Base-by-base conservation (phyloP, 2,113 vertebrate genomes). In the Athene noctua region DNA sequence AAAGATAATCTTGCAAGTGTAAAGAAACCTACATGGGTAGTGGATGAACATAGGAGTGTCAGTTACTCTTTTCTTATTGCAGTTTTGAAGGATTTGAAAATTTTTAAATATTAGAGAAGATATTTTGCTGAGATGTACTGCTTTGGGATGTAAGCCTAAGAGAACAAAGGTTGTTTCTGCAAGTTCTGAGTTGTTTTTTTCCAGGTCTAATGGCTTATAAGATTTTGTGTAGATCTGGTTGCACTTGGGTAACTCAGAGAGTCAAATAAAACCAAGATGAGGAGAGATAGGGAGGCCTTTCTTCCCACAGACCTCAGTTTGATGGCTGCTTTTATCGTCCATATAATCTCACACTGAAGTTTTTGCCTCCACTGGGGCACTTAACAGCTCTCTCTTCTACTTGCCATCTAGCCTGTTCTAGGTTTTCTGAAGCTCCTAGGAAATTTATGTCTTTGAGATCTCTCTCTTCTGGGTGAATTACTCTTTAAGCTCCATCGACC, bases 101-200 rank as follows among this genome's bases (percentile, higher is more conserved):
- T 92, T 94, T 88, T 88, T 93, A 94, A 96, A 96, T 94, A 95
- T 94, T 96, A 95, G 90, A 96, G 49, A 85, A 96, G 30, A 66
- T 86, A 40, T 94, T 96, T 92, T 94, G 71, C 46, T 65, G 36
- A 86, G 82, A 87, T 66, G 77, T 90, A 47, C 90, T 92, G 82
- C 94, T 95, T 79, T 82, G 90, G 92, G 47, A 36, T 36, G 55
- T 75, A 67, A 83, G 77, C 90, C 63, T 80, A 83, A 65, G 58
- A 95, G 92, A 92, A 96, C 65, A 92, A 96, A 96, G 71, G 18
- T 52, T 58, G 32, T 80, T 86, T 47, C 74, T 91, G 32, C 20
- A 86, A 52, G 44, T 15, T 13, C 3, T 65, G 59, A n/a, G 30
- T 29, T 42, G 30, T 68, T 86, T 91, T 96, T 92, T 78, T 88